Percentiles rank a stretch among this genome's conserved stretches.
Evolutionary conservation across 92 coral and sea anemone species (phyloP).

Genomic region (Siderastrea radians): DNA sequence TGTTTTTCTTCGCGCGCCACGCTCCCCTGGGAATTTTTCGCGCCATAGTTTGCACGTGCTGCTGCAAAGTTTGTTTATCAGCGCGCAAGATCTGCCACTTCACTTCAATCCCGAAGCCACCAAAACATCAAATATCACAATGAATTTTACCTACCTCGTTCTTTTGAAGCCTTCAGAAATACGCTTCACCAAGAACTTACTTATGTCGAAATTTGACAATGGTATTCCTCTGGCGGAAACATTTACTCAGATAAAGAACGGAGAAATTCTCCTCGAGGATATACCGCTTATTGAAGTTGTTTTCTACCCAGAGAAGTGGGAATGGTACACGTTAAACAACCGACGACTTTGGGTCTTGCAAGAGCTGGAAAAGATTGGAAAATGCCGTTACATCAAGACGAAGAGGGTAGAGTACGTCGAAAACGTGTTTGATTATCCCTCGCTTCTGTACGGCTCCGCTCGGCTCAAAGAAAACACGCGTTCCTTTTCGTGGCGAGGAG

Average conservation of each 20-base stretch:
- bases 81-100: neutral
- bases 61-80: neutral
- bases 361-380: slow-evolving; percentile 89
- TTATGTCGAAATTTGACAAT: slow-evolving; percentile 88
- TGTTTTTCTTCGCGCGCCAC: neutral
- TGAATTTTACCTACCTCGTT: slow-evolving; percentile 86
- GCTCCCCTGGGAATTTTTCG: slow-evolving; percentile 54
- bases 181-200: slow-evolving; percentile 83
- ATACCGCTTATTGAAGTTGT: slow-evolving; percentile 91
- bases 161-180: slow-evolving; percentile 96
- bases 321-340: slow-evolving; percentile 93
- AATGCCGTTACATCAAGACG: slow-evolving; percentile 80
- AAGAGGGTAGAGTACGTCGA: slow-evolving; percentile 81
- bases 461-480: slow-evolving; percentile 63
- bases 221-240: slow-evolving; percentile 90
- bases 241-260: slow-evolving; percentile 80
- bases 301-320: slow-evolving; percentile 91
- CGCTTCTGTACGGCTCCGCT: slow-evolving; percentile 88
- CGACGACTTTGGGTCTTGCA: slow-evolving; percentile 96
- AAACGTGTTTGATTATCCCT: slow-evolving; percentile 80
- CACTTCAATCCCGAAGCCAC: neutral
- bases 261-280: slow-evolving; percentile 87
- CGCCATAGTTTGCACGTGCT: slow-evolving; percentile 35
- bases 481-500: slow-evolving; percentile 37
- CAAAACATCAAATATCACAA: slow-evolving; percentile 12